phyloP scores from a whole-genome alignment of 2,113 vertebrate species.

The Corydoras maculifer region DNA sequence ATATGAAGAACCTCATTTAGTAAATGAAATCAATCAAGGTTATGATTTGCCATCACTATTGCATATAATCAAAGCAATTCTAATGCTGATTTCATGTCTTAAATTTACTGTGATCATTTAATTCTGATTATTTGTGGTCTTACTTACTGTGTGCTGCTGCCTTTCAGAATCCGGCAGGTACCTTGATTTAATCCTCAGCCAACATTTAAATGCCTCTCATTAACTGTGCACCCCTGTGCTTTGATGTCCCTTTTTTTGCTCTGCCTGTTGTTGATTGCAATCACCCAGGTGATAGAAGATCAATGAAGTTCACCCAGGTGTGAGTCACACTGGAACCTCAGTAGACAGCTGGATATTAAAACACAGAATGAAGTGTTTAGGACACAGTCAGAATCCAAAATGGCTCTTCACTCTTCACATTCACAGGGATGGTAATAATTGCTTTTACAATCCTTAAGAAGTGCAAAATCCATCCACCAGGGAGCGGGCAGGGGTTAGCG shows the following conservation, averaged over 20 bases:
- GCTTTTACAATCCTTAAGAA: neutral
- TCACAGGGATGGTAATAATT: neutral
- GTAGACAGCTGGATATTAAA: constrained; percentile 27
- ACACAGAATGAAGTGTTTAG: constrained; percentile 17
- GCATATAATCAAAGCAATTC: too few relatives aligned
- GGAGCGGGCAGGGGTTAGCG: constrained; percentile 4
- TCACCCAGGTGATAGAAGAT: constrained; percentile 34
- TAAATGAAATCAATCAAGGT: too few relatives aligned
- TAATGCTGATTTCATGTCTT: too few relatives aligned
- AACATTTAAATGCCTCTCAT: constrained; percentile 17
- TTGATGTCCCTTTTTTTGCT: constrained; percentile 19
- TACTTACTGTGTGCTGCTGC: too few relatives aligned
- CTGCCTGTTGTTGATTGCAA: constrained; percentile 29
- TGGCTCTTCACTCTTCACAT: neutral
- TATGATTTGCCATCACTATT: too few relatives aligned
- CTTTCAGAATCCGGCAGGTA: neutral
- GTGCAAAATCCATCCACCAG: constrained; percentile 8
- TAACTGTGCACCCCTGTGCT: constrained; percentile 4
- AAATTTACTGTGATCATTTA: too few relatives aligned
- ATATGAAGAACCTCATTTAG: too few relatives aligned
- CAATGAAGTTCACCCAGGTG: constrained; percentile 35
- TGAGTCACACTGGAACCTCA: constrained; percentile 14
- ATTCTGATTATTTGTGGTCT: too few relatives aligned
- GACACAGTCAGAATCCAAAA: constrained; percentile 15
- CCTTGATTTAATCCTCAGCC: neutral